Base-by-base conservation (phyloP, 2,888 invertebrate genomes). In the Erynnis tages region DNA sequence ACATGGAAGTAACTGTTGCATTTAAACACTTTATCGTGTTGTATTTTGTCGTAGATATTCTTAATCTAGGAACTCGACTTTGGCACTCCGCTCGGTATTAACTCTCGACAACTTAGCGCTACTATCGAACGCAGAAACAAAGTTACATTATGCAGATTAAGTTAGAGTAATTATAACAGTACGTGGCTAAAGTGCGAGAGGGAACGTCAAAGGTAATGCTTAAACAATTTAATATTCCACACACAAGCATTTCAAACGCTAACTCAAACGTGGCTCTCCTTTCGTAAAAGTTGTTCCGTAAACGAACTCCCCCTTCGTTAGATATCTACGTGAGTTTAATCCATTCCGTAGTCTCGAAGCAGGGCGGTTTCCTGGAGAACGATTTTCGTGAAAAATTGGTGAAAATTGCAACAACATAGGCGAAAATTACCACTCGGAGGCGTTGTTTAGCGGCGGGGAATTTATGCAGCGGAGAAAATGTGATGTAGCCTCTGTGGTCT, bases 301-400 rank as follows among this genome's bases (percentile, higher is more conserved):
- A 86, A 82, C 84, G 84, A 84, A 82, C 79, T 63, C 66, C 80
- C 76, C 82, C 81, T 87, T 88, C 88, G 85, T 89, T 89, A 87
- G 86, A 82, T 85, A 86, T 84, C 85, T 88, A 88, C 88, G 88
- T 88, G 88, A 87, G 88, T 79, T 87, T 87, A 88, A 87, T 85
- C 79, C 81, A 81, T 76, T 85, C 66, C 60, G 69, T 61, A 63
- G 66, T 62, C 65, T 69, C 62, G 61, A 73, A 71, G 67, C 62
- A 63, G 70, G 74, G 76, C 68, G 76, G 71, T 75, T 73, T 66
- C 66, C 72, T 71, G 64, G 73, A 65, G 71, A 78, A 73, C 79
- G 80, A 84, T 84, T 83, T 82, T 75, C 70, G 65, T 63, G 69
- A 76, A 74, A 82, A 86, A 86, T 85, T 86, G 82, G 78, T 79